Evolutionary conservation across 2,888 invertebrate genomes (phyloP).

Genomic region (Leptogaster cylindrica): DNA sequence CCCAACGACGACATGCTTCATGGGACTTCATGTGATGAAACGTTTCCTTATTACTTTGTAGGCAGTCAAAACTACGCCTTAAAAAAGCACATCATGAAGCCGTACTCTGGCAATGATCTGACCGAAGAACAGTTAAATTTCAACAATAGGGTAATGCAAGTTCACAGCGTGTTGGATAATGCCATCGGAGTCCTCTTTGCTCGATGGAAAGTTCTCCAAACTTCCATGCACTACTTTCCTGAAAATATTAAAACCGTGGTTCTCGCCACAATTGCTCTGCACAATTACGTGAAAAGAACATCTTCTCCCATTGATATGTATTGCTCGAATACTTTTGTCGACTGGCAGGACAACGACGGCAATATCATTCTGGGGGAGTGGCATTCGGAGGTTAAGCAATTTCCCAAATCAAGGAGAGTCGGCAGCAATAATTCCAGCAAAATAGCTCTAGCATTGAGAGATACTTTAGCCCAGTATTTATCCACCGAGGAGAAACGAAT

Average conservation of each 20-base stretch:
- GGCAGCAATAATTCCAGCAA: not conserved
- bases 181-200: not conserved
- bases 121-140: not conserved
- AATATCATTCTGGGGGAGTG: not conserved
- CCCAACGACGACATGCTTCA: not conserved
- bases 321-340: not conserved
- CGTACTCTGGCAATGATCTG: not conserved
- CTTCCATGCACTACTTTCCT: not conserved
- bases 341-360: not conserved
- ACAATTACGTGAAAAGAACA: not conserved
- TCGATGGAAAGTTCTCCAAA: not conserved
- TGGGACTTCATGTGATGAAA: not conserved
- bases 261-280: not conserved
- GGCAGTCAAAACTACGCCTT: not conserved
- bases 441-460: not conserved
- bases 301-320: not conserved
- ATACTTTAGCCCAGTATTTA: not conserved
- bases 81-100: not conserved
- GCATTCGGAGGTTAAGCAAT: not conserved
- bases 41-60: slow-evolving; percentile 10
- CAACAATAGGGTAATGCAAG: not conserved
- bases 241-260: not conserved
- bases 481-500: not conserved
- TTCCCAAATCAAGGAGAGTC: not conserved
- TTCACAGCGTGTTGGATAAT: not conserved